phyloP scores from a whole-genome alignment of 2,888 invertebrate species.

The Hirtodrosophila trivittata region DNA sequence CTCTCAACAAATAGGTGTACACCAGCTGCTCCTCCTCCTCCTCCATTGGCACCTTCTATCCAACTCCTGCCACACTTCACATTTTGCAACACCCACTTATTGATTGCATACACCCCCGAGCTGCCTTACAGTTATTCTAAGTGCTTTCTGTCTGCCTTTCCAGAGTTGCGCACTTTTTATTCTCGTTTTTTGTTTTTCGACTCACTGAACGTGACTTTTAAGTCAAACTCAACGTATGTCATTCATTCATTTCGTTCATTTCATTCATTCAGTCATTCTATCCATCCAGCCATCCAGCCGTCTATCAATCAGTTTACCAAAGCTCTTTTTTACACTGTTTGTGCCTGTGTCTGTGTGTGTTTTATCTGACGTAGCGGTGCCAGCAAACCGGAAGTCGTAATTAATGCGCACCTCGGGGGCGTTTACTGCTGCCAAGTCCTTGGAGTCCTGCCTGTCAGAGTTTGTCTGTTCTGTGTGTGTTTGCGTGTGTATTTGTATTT shows the following conservation, averaged over 20 bases:
- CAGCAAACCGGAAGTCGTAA: conserved; percentile 72
- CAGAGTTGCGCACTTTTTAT: conserved; percentile 54
- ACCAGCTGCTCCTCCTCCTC: neutral
- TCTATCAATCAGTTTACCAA: conserved; percentile 67
- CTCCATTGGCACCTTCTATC: neutral
- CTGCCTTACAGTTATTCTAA: conserved; percentile 9
- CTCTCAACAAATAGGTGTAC: conserved; percentile 17
- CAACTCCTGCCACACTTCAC: too few species aligned
- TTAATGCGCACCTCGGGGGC: conserved; percentile 75
- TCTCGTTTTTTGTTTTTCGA: conserved; percentile 20
- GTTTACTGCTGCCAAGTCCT: conserved; percentile 59
- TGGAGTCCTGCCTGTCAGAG: conserved; percentile 29
- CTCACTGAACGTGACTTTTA: conserved; percentile 67
- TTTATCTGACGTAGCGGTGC: conserved; percentile 42
- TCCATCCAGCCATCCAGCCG: conserved; percentile 26
- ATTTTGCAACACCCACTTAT: conserved; percentile 45
- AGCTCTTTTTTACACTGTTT: conserved; percentile 9
- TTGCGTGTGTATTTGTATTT: conserved; percentile 26
- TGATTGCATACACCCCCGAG: conserved; percentile 45
- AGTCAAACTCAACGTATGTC: conserved; percentile 51
- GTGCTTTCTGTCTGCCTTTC: conserved; percentile 19
- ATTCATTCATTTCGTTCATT: conserved; percentile 21
- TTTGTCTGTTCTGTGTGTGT: neutral
- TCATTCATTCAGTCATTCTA: conserved; percentile 52
- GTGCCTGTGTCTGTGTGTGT: neutral